phyloP scores from a whole-genome alignment of 2,113 vertebrate species.

The Hydropotes inermis region DNA sequence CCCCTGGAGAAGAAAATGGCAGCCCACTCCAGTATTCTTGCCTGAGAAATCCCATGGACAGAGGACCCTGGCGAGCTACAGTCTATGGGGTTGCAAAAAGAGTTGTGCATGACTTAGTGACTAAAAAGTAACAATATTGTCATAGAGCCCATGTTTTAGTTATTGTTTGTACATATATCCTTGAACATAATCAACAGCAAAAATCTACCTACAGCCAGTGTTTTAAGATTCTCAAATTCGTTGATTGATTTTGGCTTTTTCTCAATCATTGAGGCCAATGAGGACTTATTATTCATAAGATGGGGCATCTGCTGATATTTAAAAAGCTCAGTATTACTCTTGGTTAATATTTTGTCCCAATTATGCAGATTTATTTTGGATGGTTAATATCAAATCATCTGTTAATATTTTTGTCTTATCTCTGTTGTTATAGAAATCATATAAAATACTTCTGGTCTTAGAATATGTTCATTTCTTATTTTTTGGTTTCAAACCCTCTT shows the following conservation, averaged over 20 bases:
- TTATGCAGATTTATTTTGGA: background rate
- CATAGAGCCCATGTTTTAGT: background rate
- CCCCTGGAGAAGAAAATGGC: background rate
- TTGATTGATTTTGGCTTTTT: background rate
- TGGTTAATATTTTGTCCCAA: slow-evolving; percentile 8
- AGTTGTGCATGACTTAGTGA: background rate
- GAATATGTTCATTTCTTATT: background rate
- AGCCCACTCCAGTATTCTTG: background rate
- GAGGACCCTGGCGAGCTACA: background rate
- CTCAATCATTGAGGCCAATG: background rate
- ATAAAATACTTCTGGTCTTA: slow-evolving; percentile 24
- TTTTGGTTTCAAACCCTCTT: background rate
- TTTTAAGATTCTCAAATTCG: background rate
- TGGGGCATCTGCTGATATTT: background rate
- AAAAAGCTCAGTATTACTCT: slow-evolving; percentile 17
- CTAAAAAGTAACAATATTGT: background rate
- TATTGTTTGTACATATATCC: background rate
- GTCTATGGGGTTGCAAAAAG: background rate
- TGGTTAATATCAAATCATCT: background rate
- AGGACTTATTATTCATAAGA: background rate
- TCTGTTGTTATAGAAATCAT: background rate
- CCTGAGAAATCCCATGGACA: background rate
- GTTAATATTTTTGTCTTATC: background rate
- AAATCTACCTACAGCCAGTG: background rate
- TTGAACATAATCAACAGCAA: slow-evolving; percentile 14